A percentile compares a stretch with the other conserved stretches of the same genome.
Conservation (phyloP, 2,888 invertebrate species). For the Lapara coniferarum region DNA sequence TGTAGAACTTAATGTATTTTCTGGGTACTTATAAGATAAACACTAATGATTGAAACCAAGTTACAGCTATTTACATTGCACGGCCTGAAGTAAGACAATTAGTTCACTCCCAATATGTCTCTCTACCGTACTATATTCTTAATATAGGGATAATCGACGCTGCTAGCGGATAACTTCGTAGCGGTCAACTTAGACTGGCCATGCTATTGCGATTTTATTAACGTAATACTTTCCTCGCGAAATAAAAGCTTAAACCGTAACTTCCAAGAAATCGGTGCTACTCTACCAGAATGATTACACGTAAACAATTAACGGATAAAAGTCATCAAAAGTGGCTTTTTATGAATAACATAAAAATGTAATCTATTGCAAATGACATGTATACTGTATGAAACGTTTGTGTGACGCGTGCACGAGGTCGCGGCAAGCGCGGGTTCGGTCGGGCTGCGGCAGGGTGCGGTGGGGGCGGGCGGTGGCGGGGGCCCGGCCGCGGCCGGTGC, state of each 20-base stretch:
- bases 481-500: constrained; percentile 35
- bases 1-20: too few relatives aligned
- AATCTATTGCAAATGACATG: constrained; percentile 29
- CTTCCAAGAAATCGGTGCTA: background rate
- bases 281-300: background rate
- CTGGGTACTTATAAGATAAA: too few relatives aligned
- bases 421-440: constrained; percentile 34
- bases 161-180: too few relatives aligned
- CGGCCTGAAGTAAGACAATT: too few relatives aligned
- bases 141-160: too few relatives aligned
- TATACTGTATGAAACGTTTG: constrained; percentile 16
- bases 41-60: too few relatives aligned
- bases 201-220: too few relatives aligned
- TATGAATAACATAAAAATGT: background rate
- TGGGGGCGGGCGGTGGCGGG: constrained; percentile 52
- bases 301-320: background rate
- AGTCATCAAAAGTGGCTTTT: background rate
- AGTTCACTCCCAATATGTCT: too few relatives aligned
- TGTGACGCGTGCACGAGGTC: constrained; percentile 30
- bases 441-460: constrained; percentile 39
- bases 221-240: background rate
- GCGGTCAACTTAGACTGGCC: too few relatives aligned
- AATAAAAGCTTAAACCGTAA: background rate
- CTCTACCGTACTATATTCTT: too few relatives aligned
- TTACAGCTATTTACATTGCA: too few relatives aligned